Conservation (phyloP, 2,888 invertebrate genomes). For the Ennomos fuscantarius region DNA sequence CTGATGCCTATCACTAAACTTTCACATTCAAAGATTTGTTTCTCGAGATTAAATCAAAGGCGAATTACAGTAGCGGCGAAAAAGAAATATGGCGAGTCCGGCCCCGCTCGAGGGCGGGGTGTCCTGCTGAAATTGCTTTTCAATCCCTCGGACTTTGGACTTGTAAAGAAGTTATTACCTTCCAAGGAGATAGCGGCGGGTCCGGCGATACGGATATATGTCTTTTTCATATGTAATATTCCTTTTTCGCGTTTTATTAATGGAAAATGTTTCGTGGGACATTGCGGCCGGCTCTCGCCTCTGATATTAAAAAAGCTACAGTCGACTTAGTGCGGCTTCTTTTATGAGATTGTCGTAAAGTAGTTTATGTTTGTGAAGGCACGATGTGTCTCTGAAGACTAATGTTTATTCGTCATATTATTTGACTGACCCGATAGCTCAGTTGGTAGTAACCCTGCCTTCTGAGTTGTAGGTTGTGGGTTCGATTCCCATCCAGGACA, state of each 20-base stretch:
- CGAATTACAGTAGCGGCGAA: conserved; percentile 85
- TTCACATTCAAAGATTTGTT: conserved; percentile 86
- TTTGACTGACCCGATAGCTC: too few species aligned
- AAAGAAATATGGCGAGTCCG: conserved; percentile 84
- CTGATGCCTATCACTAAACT: conserved; percentile 83
- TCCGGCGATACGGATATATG: conserved; percentile 85
- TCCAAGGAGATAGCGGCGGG: conserved; percentile 84
- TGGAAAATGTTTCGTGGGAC: conserved; percentile 85
- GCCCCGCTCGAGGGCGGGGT: conserved; percentile 79
- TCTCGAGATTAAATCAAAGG: conserved; percentile 85
- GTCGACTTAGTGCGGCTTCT: conserved; percentile 73
- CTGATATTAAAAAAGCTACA: conserved; percentile 78
- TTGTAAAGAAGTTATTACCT: conserved; percentile 87
- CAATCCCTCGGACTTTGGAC: conserved; percentile 87
- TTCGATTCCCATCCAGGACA: too few species aligned
- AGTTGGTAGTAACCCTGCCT: too few species aligned
- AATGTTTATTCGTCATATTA: conserved; percentile 17
- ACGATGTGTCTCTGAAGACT: conserved; percentile 38
- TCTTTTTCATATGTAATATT: conserved; percentile 86
- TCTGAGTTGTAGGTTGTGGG: too few species aligned
- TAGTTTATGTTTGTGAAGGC: conserved; percentile 63
- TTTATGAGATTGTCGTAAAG: conserved; percentile 78
- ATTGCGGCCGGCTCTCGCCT: conserved; percentile 76
- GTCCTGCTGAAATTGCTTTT: conserved; percentile 86
- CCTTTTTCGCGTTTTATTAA: conserved; percentile 86